Conservation (phyloP, 2,888 invertebrate species). For the Petrolisthes cinctipes region DNA sequence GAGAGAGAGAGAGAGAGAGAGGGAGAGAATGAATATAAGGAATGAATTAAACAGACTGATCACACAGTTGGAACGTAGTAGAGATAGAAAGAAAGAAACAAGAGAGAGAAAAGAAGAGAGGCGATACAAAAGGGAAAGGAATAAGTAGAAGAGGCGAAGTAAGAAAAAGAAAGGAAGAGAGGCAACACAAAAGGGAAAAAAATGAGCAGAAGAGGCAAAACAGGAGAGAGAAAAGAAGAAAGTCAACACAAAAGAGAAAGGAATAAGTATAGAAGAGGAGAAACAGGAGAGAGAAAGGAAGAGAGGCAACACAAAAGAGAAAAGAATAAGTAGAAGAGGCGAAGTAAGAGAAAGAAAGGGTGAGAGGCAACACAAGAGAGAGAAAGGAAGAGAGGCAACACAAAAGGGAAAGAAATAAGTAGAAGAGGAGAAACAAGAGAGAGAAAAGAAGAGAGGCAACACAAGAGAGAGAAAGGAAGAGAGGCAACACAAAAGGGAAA, state of each 20-base stretch:
- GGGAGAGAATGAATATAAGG: not conserved
- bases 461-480: not conserved
- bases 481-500: not conserved
- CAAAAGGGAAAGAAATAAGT: not conserved
- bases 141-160: not conserved
- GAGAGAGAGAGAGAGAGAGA: conserved; percentile 1
- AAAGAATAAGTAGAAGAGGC: conserved; percentile 27
- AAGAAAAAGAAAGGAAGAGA: not conserved
- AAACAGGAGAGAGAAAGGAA: not conserved
- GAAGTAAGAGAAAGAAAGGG: conserved; percentile 36
- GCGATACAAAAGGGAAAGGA: not conserved
- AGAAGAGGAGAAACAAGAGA: not conserved
- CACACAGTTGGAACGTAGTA: not conserved
- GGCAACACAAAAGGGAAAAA: not conserved
- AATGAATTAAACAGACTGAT: too few relatives aligned
- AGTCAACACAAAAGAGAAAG: not conserved
- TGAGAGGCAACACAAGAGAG: not conserved
- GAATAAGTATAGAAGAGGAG: conserved; percentile 16
- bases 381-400: too few relatives aligned
- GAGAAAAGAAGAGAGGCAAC: not conserved
- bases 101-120: not conserved
- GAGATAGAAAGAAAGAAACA: not conserved
- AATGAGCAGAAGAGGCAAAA: not conserved
- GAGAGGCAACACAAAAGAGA: not conserved
- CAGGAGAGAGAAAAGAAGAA: conserved; percentile 6